phyloP scores from a whole-genome alignment of 1,140 invertebrate species.

The Atta texana region DNA sequence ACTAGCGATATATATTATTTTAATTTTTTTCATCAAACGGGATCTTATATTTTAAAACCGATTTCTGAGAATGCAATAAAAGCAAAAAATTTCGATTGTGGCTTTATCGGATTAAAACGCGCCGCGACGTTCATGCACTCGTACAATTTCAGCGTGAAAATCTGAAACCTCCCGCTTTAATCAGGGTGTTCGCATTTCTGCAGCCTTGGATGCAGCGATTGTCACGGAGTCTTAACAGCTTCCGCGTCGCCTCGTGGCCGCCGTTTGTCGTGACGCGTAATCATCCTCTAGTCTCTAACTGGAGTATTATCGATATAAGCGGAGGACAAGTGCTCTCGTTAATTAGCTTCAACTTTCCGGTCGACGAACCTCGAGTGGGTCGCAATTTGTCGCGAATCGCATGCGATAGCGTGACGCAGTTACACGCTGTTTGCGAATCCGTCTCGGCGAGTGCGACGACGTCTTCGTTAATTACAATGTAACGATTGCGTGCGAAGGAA shows the following conservation, averaged over 20 bases:
- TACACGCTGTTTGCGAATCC: background rate
- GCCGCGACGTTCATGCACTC: background rate
- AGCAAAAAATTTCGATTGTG: background rate
- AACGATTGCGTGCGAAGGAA: background rate
- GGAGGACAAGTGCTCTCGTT: slow-evolving; percentile 36
- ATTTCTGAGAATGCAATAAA: background rate
- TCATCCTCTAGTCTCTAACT: slow-evolving; percentile 23
- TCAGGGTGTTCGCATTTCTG: slow-evolving; percentile 15
- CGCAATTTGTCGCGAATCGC: slow-evolving; percentile 40
- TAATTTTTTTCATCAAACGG: background rate
- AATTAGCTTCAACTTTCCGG: slow-evolving; percentile 44
- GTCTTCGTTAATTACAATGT: slow-evolving; percentile 31
- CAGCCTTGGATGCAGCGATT: slow-evolving; percentile 5
- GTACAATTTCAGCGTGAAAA: slow-evolving; percentile 16
- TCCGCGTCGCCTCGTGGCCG: background rate
- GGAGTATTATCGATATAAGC: slow-evolving; percentile 33
- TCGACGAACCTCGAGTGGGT: slow-evolving; percentile 38
- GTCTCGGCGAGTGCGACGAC: background rate
- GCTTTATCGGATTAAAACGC: slow-evolving; percentile 17
- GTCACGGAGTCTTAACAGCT: slow-evolving; percentile 21
- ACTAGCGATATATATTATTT: no score
- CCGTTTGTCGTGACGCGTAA: slow-evolving; percentile 14
- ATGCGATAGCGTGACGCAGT: background rate
- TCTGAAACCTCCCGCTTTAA: slow-evolving; percentile 19
- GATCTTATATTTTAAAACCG: background rate